A percentile compares a stretch with the other conserved stretches of the same genome.
Evolutionary conservation across 2,888 invertebrate genomes (phyloP).

Genomic region (Stenolophus ochropezus): DNA sequence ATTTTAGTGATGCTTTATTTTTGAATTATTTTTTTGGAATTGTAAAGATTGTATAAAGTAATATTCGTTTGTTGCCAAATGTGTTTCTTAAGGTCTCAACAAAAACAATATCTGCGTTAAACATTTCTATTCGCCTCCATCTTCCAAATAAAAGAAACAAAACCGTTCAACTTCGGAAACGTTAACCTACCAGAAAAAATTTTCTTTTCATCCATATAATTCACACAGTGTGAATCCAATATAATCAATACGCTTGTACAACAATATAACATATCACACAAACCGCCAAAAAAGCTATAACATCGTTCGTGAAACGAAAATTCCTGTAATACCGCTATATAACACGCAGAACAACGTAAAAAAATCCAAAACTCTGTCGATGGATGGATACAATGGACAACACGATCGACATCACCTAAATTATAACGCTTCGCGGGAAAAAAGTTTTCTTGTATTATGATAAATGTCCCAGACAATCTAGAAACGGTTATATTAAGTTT

Average conservation of each 20-base stretch:
- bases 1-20: too few relatives aligned
- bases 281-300: not conserved
- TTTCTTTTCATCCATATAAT: not conserved
- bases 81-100: not conserved
- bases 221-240: slow-evolving; percentile 2
- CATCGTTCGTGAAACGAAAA: not conserved
- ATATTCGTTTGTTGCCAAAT: not conserved
- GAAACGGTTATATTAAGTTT: not conserved
- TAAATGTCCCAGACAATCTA: not conserved
- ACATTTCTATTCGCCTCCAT: not conserved
- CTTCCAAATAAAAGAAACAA: not conserved
- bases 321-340: not conserved
- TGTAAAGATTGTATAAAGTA: not conserved
- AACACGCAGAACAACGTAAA: not conserved
- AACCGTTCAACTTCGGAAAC: not conserved
- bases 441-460: not conserved
- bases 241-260: slow-evolving; percentile 10
- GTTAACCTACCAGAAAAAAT: not conserved
- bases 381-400: not conserved
- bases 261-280: not conserved
- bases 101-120: not conserved
- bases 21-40: too few relatives aligned
- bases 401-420: not conserved
- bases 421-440: not conserved
- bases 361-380: not conserved